phyloP scores from a whole-genome alignment of 2,113 vertebrate genomes.

The Pelecanus crispus region DNA sequence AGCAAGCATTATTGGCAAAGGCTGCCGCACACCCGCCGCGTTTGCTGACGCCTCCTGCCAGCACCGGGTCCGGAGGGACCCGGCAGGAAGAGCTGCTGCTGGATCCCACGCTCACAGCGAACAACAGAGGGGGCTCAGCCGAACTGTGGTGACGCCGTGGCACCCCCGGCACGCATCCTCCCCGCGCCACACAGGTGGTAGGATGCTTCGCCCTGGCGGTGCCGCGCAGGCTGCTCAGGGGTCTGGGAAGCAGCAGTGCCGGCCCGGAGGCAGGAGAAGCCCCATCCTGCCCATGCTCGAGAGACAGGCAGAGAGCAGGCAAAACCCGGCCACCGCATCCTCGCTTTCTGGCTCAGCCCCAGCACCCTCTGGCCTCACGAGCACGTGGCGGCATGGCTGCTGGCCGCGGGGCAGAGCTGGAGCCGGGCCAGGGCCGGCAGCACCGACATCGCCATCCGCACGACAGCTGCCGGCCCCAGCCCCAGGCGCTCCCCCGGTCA shows the following conservation, averaged over 20 bases:
- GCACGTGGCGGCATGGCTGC: accelerated
- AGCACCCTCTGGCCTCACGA: neutral
- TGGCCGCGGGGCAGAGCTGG: neutral
- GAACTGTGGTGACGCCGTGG: neutral
- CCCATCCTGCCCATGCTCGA: neutral
- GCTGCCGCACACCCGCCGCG: neutral
- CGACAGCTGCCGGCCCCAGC: neutral
- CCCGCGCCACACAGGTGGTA: neutral
- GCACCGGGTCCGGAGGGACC: neutral
- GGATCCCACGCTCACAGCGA: neutral
- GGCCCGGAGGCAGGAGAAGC: neutral
- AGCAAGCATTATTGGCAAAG: neutral
- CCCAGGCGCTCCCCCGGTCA: neutral
- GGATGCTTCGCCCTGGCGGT: neutral
- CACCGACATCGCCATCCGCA: neutral
- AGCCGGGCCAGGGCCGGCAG: neutral
- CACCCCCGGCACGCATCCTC: neutral
- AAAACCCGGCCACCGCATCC: neutral
- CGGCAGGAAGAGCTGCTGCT: neutral
- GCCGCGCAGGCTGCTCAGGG: neutral
- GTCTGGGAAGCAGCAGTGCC: neutral
- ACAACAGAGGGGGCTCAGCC: accelerated
- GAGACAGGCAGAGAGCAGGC: neutral
- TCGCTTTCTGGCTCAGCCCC: neutral
- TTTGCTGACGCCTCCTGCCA: neutral